These are phyloP conservation scores for Leontopithecus rosalia DNA, from an alignment of 2,797 vertebrate species.

Conservation along the genomic window DNA sequence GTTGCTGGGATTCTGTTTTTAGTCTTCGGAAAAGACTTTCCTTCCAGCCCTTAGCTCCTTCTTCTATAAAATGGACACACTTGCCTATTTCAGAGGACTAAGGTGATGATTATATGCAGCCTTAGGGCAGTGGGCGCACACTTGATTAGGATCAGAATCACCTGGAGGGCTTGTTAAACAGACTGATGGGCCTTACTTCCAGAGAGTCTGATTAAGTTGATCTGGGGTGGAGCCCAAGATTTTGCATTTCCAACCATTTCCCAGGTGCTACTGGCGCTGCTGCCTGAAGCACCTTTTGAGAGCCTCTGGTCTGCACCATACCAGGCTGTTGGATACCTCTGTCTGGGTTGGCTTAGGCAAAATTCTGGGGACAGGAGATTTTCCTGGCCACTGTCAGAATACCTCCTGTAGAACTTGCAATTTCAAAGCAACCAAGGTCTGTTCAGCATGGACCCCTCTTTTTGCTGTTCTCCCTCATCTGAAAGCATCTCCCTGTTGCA, in stretches of 20 bases:
- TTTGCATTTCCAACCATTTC: background rate
- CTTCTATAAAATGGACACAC: background rate
- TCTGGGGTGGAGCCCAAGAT: background rate
- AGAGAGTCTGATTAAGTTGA: background rate
- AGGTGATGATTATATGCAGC: background rate
- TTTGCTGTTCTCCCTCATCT: background rate
- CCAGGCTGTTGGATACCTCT: background rate
- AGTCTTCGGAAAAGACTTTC: background rate
- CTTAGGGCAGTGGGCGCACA: background rate
- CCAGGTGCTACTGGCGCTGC: background rate
- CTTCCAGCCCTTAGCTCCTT: background rate
- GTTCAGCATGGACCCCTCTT: background rate
- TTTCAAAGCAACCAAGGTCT: background rate
- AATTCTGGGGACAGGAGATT: background rate
- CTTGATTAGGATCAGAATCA: background rate
- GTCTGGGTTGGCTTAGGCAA: background rate
- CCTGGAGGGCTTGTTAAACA: background rate
- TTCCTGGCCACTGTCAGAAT: background rate
- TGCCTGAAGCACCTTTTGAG: background rate
- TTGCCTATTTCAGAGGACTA: background rate
- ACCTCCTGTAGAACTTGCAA: background rate
- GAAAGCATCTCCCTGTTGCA: background rate
- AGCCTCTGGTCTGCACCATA: background rate
- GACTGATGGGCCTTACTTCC: background rate
- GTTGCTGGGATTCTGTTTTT: background rate